Evolutionary conservation across 1,140 invertebrate species (phyloP), one percentile per base, ranked within the genome.

Genomic region (Tetraneura akinire): DNA sequence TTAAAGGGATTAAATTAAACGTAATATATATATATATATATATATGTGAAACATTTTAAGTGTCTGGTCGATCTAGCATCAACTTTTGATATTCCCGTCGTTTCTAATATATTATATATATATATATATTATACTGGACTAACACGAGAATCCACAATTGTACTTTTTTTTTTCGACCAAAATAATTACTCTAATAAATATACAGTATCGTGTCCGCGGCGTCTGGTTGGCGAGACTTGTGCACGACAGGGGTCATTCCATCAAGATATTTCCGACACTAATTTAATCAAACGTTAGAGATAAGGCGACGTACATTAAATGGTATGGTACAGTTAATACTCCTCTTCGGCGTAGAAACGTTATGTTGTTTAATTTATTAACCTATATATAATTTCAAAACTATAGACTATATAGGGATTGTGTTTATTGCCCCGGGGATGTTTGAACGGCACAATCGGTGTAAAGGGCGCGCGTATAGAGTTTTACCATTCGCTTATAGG

Each of bases 291-390:
- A 68, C 66, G n/a, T 68, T 26, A 16, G 0, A 45, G n/a, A 68
- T 45, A 68, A 45, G 37, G 45, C 37, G 60, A 14, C 60, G 37
- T 14, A 21, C 32, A 68, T 68, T 62, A 68, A 68, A 42, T 21
- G 18, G 64, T 45, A 68, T 18, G 64, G 64, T 18, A 45, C 11
- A n/a, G n/a, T 68, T 68, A 68, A 68, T 45, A 21, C 37, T 37
- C 8, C 32, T 8, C 32, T 23, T n/a, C 37, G 66, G 47, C 66
- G 66, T n/a, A 14, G 6, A 23, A 23, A 26, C 26, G 18, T 68
- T 68, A 26, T 26, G 66, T 47, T 29, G 42, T 68, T 23, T 23
- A 68, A 68, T 68, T 68, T 68, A 68, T 68, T 47, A 37, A 68
- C 66, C 64, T 68, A 68, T 68, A 68, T 45, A 68, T 68, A 37